These are phyloP conservation scores for Etheostoma spectabile DNA, from an alignment of 2,113 vertebrate species.

Conservation along the genomic window DNA sequence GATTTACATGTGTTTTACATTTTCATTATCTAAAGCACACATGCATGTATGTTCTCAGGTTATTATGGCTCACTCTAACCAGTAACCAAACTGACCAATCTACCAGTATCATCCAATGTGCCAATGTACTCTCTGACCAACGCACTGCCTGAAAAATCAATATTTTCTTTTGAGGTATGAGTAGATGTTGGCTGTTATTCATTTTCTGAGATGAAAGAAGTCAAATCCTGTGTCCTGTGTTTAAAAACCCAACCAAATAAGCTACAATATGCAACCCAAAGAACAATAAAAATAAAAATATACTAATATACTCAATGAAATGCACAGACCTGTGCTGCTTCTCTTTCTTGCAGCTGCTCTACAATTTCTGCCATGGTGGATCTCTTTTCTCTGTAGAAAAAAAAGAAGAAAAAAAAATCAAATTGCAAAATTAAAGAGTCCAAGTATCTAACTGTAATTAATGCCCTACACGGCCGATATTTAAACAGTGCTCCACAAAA, in stretches of 20 bases:
- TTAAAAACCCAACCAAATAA: background rate
- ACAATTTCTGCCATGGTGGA: conserved; percentile 93
- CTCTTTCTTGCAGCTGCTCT: conserved; percentile 94
- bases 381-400: conserved; percentile 81
- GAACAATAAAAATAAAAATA: background rate
- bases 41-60: background rate
- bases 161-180: background rate
- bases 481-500: background rate
- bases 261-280: background rate
- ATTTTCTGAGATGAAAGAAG: background rate
- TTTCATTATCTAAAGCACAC: background rate
- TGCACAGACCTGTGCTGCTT: conserved; percentile 83
- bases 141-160: background rate
- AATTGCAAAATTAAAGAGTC: conserved; percentile 14
- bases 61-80: background rate
- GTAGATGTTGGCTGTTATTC: background rate
- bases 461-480: background rate
- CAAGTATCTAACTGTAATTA: background rate
- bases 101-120: background rate
- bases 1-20: background rate
- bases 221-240: background rate
- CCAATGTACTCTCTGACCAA: background rate
- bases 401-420: too few relatives aligned
- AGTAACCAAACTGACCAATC: background rate
- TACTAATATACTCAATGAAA: background rate